A percentile compares a stretch with the other conserved stretches of the same genome.
These are phyloP conservation scores for Xyliphius kryptos DNA, from an alignment of 2,113 vertebrate species.

Conservation along the genomic window DNA sequence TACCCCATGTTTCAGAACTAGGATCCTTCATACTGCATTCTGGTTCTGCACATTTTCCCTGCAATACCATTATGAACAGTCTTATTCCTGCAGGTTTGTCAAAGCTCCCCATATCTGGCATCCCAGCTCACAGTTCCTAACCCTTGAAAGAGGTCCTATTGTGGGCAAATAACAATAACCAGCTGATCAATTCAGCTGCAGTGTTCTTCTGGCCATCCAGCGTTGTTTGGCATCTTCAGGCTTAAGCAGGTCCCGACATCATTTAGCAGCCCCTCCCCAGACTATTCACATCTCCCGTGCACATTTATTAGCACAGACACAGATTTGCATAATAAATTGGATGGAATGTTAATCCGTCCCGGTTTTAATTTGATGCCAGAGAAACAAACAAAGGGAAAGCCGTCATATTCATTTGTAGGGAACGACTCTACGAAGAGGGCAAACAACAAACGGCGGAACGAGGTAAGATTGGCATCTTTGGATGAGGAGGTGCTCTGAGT, in stretches of 20 bases:
- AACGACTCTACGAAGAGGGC: conserved; percentile 4
- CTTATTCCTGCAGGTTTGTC: no score
- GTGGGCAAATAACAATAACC: not conserved
- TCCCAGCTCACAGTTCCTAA: conserved; percentile 1
- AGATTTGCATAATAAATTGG: conserved; percentile 42
- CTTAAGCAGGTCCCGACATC: conserved; percentile 25
- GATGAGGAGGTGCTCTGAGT: conserved; percentile 54
- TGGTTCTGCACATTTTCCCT: no score
- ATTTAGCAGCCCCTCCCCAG: conserved; percentile 10
- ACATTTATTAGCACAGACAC: conserved; percentile 19
- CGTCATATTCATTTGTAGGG: conserved; percentile 39
- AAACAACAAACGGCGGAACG: conserved; percentile 29
- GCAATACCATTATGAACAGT: no score
- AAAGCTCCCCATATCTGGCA: not conserved
- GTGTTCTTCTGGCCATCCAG: conserved; percentile 30
- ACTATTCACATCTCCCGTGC: conserved; percentile 25
- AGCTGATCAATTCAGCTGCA: conserved; percentile 14
- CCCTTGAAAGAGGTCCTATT: not conserved
- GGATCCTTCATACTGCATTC: no score
- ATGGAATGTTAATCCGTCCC: conserved; percentile 41
- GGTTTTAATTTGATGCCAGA: conserved; percentile 39
- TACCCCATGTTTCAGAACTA: no score
- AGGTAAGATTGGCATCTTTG: conserved; percentile 51
- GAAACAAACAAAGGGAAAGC: conserved; percentile 37
- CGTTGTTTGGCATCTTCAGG: conserved; percentile 39